These are phyloP conservation scores for Suillia variegata DNA, from an alignment of 2,888 invertebrate genomes.

Conservation along the genomic window DNA sequence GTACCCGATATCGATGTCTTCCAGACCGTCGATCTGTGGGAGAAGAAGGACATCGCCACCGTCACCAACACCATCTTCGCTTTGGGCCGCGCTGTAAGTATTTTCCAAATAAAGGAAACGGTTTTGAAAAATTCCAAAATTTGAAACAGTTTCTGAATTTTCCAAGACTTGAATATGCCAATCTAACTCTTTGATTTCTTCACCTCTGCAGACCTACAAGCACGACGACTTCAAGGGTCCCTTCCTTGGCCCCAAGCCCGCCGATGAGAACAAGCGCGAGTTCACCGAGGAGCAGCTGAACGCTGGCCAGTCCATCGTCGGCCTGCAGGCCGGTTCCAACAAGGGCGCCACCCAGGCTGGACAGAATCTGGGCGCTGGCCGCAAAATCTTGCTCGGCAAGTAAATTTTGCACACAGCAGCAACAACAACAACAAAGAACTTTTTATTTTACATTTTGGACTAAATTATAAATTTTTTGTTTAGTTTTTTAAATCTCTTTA, in stretches of 20 bases:
- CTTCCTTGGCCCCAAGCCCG: slow-evolving; percentile 89
- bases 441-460: neutral
- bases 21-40: slow-evolving; percentile 96
- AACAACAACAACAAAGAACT: slow-evolving; percentile 8
- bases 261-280: slow-evolving; percentile 92
- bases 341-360: slow-evolving; percentile 95
- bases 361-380: slow-evolving; percentile 85
- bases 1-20: slow-evolving; percentile 91
- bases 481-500: slow-evolving; percentile 10
- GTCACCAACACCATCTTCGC: slow-evolving; percentile 86
- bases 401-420: slow-evolving; percentile 60
- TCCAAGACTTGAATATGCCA: too few species aligned
- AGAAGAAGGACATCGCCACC: slow-evolving; percentile 87
- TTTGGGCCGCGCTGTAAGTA: slow-evolving; percentile 79
- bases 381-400: slow-evolving; percentile 91
- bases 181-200: too few species aligned
- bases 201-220: slow-evolving; percentile 81
- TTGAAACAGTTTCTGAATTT: too few species aligned
- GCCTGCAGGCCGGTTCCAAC: slow-evolving; percentile 95
- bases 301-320: slow-evolving; percentile 87
- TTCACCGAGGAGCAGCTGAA: slow-evolving; percentile 90
- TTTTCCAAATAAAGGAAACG: neutral
- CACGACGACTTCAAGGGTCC: slow-evolving; percentile 87
- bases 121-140: too few species aligned
- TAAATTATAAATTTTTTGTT: neutral